phyloP scores from a whole-genome alignment of 2,888 invertebrate species.

The Nephrotoma flavescens region DNA sequence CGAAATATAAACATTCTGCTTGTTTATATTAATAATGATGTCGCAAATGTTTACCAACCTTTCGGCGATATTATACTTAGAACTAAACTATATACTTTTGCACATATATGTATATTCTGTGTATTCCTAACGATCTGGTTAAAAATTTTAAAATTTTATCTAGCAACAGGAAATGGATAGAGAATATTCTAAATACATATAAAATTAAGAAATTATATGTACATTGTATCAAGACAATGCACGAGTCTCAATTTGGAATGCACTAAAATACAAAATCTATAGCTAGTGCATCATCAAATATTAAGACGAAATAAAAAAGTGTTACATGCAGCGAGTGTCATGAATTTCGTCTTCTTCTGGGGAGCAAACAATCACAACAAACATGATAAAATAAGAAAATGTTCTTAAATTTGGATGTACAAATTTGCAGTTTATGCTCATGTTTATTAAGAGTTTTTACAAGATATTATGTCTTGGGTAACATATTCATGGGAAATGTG shows the following conservation, averaged over 20 bases:
- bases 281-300: background rate
- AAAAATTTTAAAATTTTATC: background rate
- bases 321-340: background rate
- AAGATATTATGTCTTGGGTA: background rate
- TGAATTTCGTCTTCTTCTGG: background rate
- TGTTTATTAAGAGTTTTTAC: background rate
- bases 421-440: background rate
- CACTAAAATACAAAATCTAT: background rate
- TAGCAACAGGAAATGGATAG: background rate
- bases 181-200: background rate
- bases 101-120: background rate
- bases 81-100: background rate
- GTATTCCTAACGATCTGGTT: background rate
- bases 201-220: background rate
- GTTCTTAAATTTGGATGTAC: background rate
- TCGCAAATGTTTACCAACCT: background rate
- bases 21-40: background rate
- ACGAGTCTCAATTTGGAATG: background rate
- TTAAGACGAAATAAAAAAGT: background rate
- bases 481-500: background rate
- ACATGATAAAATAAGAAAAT: background rate
- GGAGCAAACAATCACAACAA: background rate
- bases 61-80: background rate
- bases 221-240: background rate
- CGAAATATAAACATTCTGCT: background rate